A percentile compares a stretch with the other conserved stretches of the same genome.
These are phyloP conservation scores for Crocodylus rhombifer DNA, from an alignment of 2,797 vertebrate species.

Conservation along the genomic window DNA sequence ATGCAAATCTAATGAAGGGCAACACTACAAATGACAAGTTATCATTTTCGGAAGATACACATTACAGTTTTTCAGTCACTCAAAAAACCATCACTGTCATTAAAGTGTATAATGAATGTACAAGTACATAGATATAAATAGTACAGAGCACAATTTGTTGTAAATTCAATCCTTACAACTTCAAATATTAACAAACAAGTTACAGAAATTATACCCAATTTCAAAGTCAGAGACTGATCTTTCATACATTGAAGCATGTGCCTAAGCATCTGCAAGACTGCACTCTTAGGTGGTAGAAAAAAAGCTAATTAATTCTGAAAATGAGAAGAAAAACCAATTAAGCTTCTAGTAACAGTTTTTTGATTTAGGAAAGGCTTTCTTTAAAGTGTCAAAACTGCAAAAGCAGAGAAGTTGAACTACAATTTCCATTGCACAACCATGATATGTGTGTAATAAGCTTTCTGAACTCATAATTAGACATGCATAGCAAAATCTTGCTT, in stretches of 20 bases:
- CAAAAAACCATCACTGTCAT: constrained; percentile 70
- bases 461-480: background rate
- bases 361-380: background rate
- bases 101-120: constrained; percentile 18
- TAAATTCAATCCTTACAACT: constrained; percentile 32
- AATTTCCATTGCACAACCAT: background rate
- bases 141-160: constrained; percentile 15
- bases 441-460: background rate
- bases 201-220: constrained; percentile 21
- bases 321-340: background rate
- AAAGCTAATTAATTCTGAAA: constrained; percentile 22
- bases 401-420: background rate
- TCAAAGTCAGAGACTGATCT: background rate
- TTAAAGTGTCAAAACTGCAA: constrained; percentile 6
- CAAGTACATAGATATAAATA: constrained; percentile 4
- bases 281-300: background rate
- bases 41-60: constrained; percentile 65
- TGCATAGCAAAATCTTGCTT: constrained; percentile 2
- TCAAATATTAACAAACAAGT: constrained; percentile 44
- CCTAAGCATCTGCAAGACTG: background rate
- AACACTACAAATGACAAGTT: constrained; percentile 67
- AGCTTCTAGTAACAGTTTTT: background rate
- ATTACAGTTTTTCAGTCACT: constrained; percentile 71
- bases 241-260: background rate
- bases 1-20: constrained; percentile 62